These are phyloP conservation scores for Brachionus plicatilis DNA, from an alignment of 1,140 invertebrate species.

Conservation along the genomic window DNA sequence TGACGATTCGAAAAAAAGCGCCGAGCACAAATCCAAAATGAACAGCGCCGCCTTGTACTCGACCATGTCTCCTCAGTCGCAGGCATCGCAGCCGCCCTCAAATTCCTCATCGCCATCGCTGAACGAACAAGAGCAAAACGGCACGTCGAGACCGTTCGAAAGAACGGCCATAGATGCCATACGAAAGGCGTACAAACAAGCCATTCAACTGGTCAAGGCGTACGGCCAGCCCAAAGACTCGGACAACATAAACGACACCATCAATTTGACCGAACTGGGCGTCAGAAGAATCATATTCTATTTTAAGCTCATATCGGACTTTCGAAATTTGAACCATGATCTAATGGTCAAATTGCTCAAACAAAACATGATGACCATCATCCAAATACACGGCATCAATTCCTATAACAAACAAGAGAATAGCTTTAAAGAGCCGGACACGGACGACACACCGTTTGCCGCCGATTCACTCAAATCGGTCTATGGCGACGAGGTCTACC, in stretches of 20 bases:
- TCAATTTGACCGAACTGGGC: conserved; percentile 31
- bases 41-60: neutral
- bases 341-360: conserved; percentile 29
- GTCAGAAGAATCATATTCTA: conserved; percentile 35
- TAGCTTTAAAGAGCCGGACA: conserved; percentile 15
- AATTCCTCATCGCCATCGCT: neutral
- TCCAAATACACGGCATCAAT: conserved; percentile 36
- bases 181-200: conserved; percentile 10
- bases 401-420: conserved; percentile 30
- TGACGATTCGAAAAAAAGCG: neutral
- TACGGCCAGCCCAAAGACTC: conserved; percentile 3
- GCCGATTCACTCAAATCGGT: conserved; percentile 22
- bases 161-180: neutral
- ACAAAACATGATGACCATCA: conserved; percentile 39
- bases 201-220: conserved; percentile 33
- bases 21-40: neutral
- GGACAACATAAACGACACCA: conserved; percentile 12
- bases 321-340: conserved; percentile 33
- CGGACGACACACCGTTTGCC: conserved; percentile 21
- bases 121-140: neutral
- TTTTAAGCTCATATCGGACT: conserved; percentile 35
- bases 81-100: neutral
- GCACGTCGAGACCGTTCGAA: neutral
- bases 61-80: neutral
- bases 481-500: conserved; percentile 6